These are phyloP conservation scores for Aporophyla lueneburgensis DNA, from an alignment of 2,888 invertebrate species.

Conservation along the genomic window DNA sequence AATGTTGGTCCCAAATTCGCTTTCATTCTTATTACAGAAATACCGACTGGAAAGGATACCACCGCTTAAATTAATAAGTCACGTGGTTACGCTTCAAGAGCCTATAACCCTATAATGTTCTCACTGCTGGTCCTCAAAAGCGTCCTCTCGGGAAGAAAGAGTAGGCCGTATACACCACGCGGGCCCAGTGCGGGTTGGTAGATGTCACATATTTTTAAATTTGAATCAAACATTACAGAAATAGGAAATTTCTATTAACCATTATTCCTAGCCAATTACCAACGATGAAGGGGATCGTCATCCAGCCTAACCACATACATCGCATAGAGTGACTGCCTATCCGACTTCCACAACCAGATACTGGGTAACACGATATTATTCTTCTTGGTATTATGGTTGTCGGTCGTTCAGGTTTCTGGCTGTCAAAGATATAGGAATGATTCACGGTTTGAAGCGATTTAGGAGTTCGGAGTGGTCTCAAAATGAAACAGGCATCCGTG, in stretches of 20 bases:
- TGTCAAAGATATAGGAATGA: no score
- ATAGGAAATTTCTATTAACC: constrained; percentile 36
- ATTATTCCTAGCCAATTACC: background rate
- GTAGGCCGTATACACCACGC: no score
- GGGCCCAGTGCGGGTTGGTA: no score
- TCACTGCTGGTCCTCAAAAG: no score
- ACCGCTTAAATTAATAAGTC: constrained; percentile 45
- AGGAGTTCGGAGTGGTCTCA: background rate
- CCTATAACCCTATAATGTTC: no score
- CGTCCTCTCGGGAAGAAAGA: no score
- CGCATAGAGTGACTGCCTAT: background rate
- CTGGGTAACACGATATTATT: no score
- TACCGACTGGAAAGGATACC: constrained; percentile 40
- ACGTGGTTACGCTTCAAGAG: constrained; percentile 12
- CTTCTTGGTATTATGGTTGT: background rate
- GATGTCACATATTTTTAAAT: no score
- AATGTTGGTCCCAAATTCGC: constrained; percentile 40
- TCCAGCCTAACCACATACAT: background rate
- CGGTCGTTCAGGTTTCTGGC: background rate
- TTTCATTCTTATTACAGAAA: constrained; percentile 56
- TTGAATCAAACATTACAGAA: constrained; percentile 20
- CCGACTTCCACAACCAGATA: constrained; percentile 13
- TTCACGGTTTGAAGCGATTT: background rate
- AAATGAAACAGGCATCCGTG: background rate
- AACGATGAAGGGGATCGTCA: background rate